Evolutionary conservation across 2,888 invertebrate genomes (phyloP).

Genomic region (Zygothrica quintamaculata): DNA sequence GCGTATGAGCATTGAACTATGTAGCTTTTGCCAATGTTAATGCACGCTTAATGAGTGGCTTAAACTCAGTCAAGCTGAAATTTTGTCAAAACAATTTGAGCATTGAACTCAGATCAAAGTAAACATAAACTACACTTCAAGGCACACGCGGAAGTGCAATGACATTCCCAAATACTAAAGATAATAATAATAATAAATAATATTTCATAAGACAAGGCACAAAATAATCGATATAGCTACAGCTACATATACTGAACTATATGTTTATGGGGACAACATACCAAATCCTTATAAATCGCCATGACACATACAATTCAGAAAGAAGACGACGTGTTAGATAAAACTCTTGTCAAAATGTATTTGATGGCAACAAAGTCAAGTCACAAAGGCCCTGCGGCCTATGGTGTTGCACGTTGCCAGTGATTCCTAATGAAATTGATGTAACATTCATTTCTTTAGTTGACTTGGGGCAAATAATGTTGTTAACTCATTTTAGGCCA

Average conservation of each 20-base stretch:
- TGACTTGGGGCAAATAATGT: conserved; percentile 62
- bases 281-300: conserved; percentile 74
- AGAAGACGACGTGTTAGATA: conserved; percentile 74
- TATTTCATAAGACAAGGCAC: conserved; percentile 31
- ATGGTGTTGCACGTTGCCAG: conserved; percentile 35
- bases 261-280: conserved; percentile 63
- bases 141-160: conserved; percentile 67
- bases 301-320: conserved; percentile 28
- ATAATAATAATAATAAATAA: conserved; percentile 20
- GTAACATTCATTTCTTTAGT: conserved; percentile 52
- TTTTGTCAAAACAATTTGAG: conserved; percentile 42
- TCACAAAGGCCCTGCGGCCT: conserved; percentile 40
- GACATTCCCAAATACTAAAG: conserved; percentile 32
- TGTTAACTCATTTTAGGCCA: conserved; percentile 70
- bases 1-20: conserved; percentile 42
- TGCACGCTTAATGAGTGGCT: conserved; percentile 52
- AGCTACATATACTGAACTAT: conserved; percentile 40
- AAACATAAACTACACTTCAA: conserved; percentile 32
- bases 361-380: conserved; percentile 54
- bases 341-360: conserved; percentile 76
- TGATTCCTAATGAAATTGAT: conserved; percentile 62
- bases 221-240: conserved; percentile 39
- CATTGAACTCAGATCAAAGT: conserved; percentile 29
- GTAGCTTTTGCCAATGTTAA: conserved; percentile 15
- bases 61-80: conserved; percentile 54